Base-by-base conservation (phyloP, 2,888 invertebrate genomes). In the Cacoxenus indagator region DNA sequence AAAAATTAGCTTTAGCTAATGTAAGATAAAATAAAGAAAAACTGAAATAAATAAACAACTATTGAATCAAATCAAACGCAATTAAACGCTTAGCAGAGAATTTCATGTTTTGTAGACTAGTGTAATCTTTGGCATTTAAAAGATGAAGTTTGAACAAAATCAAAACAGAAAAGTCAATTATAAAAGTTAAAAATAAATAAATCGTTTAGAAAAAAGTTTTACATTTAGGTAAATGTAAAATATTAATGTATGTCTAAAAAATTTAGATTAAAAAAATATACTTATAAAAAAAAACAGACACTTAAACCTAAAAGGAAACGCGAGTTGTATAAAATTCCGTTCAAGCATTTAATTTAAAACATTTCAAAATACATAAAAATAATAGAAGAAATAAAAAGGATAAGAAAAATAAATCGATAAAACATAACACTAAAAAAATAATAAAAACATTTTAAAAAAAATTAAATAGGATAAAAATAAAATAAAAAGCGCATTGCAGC, bases 301-400 rank as follows among this genome's bases (percentile, higher is more conserved):
- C 54, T 4, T 8, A 37, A 55, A 27, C 67, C 67, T 46, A 70
- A 65, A 67, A 68, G 70, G 76, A 70, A 82, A 83, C 81, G 83
- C 73, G 82, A 81, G 81, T 82, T 83, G 83, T 82, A 78, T 70
- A 78, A 82, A 82, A 82, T 82, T 82, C 81, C 81, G 83, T 83
- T 82, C 81, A 82, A 64, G 73, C 70, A 82, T 81, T 76, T 70
- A 82, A 81, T 75, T 82, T 81, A 82, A 77, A n/a, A n/a, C n/a
- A n/a, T n/a, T n/a, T n/a, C n/a, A n/a, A n/a, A n/a, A n/a, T n/a
- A n/a, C n/a, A n/a, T n/a, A n/a, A n/a, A n/a, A n/a, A n/a, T n/a
- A n/a, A n/a, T n/a, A n/a, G n/a, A n/a, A n/a, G n/a, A n/a, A n/a
- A n/a, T n/a, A n/a, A n/a, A n/a, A n/a, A n/a, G n/a, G n/a, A n/a